phyloP scores from a whole-genome alignment of 2,113 vertebrate genomes.

The Catharus fuscescens region DNA sequence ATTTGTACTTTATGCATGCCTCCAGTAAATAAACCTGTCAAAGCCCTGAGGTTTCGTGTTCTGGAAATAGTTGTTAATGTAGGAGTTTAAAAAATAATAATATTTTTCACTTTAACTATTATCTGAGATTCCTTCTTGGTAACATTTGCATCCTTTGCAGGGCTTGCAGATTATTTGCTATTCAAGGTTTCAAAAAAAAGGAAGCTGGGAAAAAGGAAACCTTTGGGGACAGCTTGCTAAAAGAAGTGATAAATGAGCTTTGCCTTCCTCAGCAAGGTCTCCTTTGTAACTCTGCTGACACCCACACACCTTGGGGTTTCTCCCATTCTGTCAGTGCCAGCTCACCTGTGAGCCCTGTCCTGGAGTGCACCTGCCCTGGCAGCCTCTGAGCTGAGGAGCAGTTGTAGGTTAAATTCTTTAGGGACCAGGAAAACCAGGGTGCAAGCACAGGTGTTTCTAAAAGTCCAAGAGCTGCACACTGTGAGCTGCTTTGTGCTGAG shows the following conservation, averaged over 20 bases:
- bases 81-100: background rate
- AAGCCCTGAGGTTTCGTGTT: background rate
- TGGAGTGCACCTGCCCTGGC: background rate
- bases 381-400: background rate
- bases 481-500: background rate
- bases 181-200: slow-evolving; percentile 1
- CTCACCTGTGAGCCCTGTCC: background rate
- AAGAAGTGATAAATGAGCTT: slow-evolving; percentile 10
- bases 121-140: background rate
- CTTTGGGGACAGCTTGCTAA: background rate
- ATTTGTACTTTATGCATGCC: background rate
- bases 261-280: background rate
- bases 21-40: background rate
- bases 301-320: background rate
- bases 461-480: background rate
- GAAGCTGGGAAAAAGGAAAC: background rate
- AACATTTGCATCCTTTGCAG: background rate
- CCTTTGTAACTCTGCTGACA: background rate
- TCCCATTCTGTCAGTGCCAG: background rate
- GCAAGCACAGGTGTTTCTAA: background rate
- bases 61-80: background rate
- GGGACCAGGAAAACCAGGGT: background rate
- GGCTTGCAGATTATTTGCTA: background rate
- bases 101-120: background rate
- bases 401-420: background rate